Base-by-base conservation (phyloP, 2,113 vertebrate genomes). In the Xiphias gladius region DNA sequence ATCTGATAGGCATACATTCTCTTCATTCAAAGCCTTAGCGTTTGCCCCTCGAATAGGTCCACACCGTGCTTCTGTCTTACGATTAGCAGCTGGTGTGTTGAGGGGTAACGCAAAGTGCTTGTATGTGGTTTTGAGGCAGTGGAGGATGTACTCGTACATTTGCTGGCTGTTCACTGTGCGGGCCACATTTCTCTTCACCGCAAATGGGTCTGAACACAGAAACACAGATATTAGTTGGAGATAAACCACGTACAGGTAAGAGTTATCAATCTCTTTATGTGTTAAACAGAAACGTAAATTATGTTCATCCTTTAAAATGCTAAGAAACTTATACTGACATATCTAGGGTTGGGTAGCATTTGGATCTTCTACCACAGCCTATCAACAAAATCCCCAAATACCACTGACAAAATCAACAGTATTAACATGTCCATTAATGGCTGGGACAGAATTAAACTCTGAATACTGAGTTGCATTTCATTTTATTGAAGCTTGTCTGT, bases 51-150 rank as follows among this genome's bases (percentile, higher is more conserved):
- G 37, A 43, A 3, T 7, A 0, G 43, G 24, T 57, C 76, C 74
- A n/a, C 12, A 48, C 35, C 32, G 78, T 5, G 43, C 37, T 24
- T 12, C 74, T 1, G 24, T 39, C 68, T 87, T 90, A 58, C 28
- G 75, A 66, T 82, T 73, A 61, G 67, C 71, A 64, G 86, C 64
- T 12, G 83, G 20, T 0, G 54, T 12, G 69, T 86, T 90, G 86
- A 95, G 94, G 26, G 96, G 96, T 86, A 96, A 89, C 58, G 97
- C 97, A 94, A 99, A 99, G 92, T 99, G 98, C 85, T 97, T 99
- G 76, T 97, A 99, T 3, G 97, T 97, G 88, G 96, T 94, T 90
- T 97, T 97, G 88, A 99, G 94, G 93, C 97, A 99, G 89, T 99
- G 97, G 91, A 98, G 91, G 87, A 98, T 94, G 90, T 97, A 99